phyloP scores from a whole-genome alignment of 2,888 invertebrate species.

The Spodoptera picta region DNA sequence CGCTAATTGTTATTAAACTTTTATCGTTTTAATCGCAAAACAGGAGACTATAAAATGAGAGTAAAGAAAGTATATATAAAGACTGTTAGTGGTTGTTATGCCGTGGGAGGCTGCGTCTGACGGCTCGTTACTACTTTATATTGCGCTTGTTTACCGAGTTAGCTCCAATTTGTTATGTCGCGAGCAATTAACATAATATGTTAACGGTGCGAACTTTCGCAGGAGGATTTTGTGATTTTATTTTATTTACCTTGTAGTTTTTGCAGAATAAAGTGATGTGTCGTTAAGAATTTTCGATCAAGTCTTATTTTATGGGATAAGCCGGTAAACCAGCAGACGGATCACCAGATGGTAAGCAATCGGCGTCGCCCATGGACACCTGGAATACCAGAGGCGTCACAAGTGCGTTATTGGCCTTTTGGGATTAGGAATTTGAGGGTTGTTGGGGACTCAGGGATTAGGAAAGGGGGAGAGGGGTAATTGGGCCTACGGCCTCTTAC shows the following conservation, averaged over 20 bases:
- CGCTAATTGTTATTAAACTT: constrained; percentile 27
- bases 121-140: background rate
- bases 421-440: too few species aligned
- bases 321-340: too few species aligned
- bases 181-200: constrained; percentile 16
- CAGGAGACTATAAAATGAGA: constrained; percentile 25
- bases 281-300: too few species aligned
- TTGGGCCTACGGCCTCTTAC: too few species aligned
- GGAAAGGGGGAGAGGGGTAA: too few species aligned
- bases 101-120: background rate
- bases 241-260: constrained; percentile 1
- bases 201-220: background rate
- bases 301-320: too few species aligned
- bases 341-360: too few species aligned
- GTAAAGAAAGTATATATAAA: constrained; percentile 19
- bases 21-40: constrained; percentile 30
- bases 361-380: too few species aligned
- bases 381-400: too few species aligned
- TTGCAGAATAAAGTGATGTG: too few species aligned
- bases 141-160: constrained; percentile 10
- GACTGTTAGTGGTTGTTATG: constrained; percentile 15
- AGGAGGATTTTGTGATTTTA: background rate
- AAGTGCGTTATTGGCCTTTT: too few species aligned
- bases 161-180: constrained; percentile 19
- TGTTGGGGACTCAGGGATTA: too few species aligned